Percentiles rank a stretch among this genome's conserved stretches.
These are phyloP conservation scores for Mus pahari DNA, from an alignment of 2,113 vertebrate species.

Conservation along the genomic window DNA sequence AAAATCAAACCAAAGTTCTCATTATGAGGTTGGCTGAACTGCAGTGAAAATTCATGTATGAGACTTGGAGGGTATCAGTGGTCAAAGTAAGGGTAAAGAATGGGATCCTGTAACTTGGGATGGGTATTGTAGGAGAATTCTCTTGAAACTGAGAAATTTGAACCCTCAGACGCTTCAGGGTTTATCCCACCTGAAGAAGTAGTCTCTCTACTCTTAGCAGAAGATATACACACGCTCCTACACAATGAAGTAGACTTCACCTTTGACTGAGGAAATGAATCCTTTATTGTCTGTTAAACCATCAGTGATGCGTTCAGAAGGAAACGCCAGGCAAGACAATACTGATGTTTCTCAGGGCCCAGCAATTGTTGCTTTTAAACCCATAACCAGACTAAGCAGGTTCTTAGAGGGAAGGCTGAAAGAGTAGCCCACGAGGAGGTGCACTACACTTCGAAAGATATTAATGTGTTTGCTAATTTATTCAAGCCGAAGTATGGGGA, in stretches of 20 bases:
- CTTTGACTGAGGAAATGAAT: not conserved
- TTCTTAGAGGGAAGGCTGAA: not conserved
- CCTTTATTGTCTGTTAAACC: not conserved
- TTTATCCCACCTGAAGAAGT: not conserved
- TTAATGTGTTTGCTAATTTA: not conserved
- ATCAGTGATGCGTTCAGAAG: not conserved
- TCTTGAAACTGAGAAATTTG: not conserved
- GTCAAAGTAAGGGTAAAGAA: not conserved
- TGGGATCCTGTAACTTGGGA: not conserved
- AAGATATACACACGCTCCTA: not conserved
- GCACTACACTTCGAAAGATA: not conserved
- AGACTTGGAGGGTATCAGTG: not conserved
- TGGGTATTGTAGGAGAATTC: not conserved
- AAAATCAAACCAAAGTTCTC: not conserved
- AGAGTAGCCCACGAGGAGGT: not conserved
- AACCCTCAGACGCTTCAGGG: not conserved
- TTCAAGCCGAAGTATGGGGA: not conserved
- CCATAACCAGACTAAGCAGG: not conserved
- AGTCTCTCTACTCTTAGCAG: not conserved
- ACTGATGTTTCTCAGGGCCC: not conserved
- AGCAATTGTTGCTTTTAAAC: not conserved
- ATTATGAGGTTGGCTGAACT: not conserved
- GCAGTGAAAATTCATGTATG: not conserved
- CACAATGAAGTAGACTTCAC: not conserved
- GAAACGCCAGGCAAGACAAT: not conserved